Base-by-base conservation (phyloP, 2,888 invertebrate species). In the Ophion costatus region DNA sequence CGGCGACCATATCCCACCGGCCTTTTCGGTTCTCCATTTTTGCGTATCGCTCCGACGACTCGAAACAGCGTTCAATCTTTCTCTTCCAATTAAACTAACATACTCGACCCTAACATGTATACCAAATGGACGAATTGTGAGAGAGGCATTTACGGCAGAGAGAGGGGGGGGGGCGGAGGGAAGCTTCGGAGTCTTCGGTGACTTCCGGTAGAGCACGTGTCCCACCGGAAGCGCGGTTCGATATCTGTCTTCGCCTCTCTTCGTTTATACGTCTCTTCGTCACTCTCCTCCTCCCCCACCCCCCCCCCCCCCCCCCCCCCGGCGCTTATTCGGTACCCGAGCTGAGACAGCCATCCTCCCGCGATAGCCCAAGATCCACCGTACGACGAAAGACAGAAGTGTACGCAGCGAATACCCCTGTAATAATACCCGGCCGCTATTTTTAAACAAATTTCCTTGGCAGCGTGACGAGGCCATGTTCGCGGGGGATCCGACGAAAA, bases 181-280 rank as follows among this genome's bases (percentile, higher is more conserved):
- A 80, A 79, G 74, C 80, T 80, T 61, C 14, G 70, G 80, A 82
- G 82, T 66, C 82, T 86, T 70, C 78, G 82, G 77, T 73, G 80
- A 86, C 89, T 91, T 92, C 91, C 92, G 90, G 89, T 73, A 73
- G 69, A 84, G 88, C 91, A 89, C 90, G 91, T 89, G 91, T 88
- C 88, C 82, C 86, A 86, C 89, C 91, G 92, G 91, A 92, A 92
- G 88, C 80, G 85, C 86, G 86, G 88, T 84, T 78, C 82, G 84
- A 87, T 79, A 79, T 88, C 89, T 88, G 86, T 89, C 91, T 89
- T 90, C 89, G 87, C 89, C 87, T 86, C 78, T 66, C 24, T 75
- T 10, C 14, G 5, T 59, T 17, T 24, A 7, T 42, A 57, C 38
- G 24, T 42, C 59, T 73, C 74, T 61, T 57, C 76, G 20, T 22